Conservation (phyloP, 2,113 vertebrate genomes). For the Trichomycterus rosablanca region DNA sequence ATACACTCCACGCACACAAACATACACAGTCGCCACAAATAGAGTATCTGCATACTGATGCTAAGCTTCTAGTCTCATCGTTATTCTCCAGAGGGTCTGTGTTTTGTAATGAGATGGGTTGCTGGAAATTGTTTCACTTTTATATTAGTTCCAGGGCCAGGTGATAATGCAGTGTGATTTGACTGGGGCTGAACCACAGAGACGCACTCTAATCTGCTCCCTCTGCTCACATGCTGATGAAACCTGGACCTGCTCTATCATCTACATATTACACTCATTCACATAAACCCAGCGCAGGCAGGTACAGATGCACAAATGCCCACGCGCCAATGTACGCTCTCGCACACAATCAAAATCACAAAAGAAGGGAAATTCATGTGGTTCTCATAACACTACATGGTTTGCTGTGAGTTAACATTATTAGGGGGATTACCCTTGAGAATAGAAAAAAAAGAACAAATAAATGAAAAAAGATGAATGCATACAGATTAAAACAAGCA, state of each 20-base stretch:
- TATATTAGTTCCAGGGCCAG: constrained; percentile 39
- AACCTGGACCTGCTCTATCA: constrained; percentile 16
- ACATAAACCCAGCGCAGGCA: constrained; percentile 17
- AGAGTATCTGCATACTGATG: constrained; percentile 29
- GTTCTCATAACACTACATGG: constrained; percentile 26
- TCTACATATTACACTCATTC: constrained; percentile 29
- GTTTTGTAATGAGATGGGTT: constrained; percentile 40
- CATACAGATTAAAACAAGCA: constrained; percentile 28
- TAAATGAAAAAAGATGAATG: constrained; percentile 19
- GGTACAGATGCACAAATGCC: not conserved
- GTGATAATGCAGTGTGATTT: constrained; percentile 38
- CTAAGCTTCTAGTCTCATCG: constrained; percentile 23
- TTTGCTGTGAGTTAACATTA: constrained; percentile 25
- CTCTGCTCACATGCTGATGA: constrained; percentile 24
- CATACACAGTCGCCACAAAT: not conserved
- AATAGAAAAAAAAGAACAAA: constrained; percentile 4
- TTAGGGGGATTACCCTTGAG: constrained; percentile 20
- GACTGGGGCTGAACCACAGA: constrained; percentile 27
- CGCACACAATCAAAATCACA: constrained; percentile 7
- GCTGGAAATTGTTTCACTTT: constrained; percentile 40
- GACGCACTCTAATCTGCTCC: constrained; percentile 30
- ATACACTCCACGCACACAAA: constrained; percentile 8
- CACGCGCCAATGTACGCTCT: not conserved
- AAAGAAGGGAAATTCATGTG: constrained; percentile 16
- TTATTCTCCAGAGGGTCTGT: constrained; percentile 32